phyloP scores from a whole-genome alignment of 64 coral and sea anemone genomes.

The Catalaphyllia jardinei region DNA sequence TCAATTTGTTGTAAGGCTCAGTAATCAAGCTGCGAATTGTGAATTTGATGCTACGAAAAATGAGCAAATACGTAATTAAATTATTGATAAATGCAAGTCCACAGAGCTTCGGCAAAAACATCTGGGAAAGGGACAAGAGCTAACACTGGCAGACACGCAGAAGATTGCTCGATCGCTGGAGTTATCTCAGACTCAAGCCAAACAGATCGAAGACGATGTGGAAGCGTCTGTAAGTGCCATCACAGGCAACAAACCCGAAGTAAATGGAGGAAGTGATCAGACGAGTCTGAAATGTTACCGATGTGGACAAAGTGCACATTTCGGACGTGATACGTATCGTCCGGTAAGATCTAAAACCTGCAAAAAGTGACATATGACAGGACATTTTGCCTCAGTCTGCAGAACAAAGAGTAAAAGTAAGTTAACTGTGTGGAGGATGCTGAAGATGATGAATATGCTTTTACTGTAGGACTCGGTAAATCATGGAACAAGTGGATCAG shows the following conservation, averaged over 20 bases:
- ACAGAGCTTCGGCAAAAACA: background rate
- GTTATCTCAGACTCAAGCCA: background rate
- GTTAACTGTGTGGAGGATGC: background rate
- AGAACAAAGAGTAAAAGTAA: conserved; percentile 5
- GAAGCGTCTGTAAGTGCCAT: conserved; percentile 6
- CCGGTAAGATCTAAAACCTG: conserved; percentile 2
- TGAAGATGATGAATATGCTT: conserved; percentile 56
- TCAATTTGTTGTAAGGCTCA: conserved; percentile 45
- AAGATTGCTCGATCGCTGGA: conserved; percentile 15
- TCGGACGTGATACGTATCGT: background rate
- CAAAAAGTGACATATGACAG: background rate
- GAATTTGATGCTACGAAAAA: conserved; percentile 27
- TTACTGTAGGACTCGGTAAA: conserved; percentile 9
- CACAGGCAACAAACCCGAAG: background rate
- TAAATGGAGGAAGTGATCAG: background rate
- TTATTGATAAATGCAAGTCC: conserved; percentile 32
- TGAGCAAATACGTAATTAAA: conserved; percentile 30
- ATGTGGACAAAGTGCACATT: conserved; percentile 28
- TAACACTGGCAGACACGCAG: background rate
- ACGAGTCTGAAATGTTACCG: conserved; percentile 27
- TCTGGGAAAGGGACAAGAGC: conserved; percentile 5
- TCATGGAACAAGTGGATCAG: background rate
- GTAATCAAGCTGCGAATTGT: conserved; percentile 30
- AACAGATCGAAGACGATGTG: background rate
- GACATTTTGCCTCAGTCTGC: conserved; percentile 26